Conservation (phyloP, 2,888 invertebrate genomes). For the Urechis unicinctus region DNA sequence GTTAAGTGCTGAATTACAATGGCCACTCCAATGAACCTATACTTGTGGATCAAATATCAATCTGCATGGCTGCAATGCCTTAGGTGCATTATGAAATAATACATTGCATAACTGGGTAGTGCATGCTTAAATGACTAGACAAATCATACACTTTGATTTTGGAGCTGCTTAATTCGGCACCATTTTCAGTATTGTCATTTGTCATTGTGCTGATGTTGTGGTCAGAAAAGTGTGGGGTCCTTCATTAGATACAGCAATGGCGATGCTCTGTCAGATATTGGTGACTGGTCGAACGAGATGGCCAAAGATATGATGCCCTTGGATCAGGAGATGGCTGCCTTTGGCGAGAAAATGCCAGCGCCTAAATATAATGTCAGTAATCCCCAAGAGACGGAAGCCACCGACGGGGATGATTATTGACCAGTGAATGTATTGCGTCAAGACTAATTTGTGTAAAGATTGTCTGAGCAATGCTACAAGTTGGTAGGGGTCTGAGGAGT, state of each 20-base stretch:
- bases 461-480: too few species aligned
- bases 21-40: too few species aligned
- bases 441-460: too few species aligned
- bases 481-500: too few species aligned
- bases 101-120: too few species aligned
- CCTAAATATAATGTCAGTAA: slow-evolving; percentile 11
- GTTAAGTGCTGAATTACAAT: neutral
- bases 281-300: slow-evolving; percentile 45
- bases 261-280: slow-evolving; percentile 22
- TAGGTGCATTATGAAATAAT: too few species aligned
- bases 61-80: too few species aligned
- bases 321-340: slow-evolving; percentile 45
- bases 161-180: too few species aligned
- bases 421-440: neutral
- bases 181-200: neutral
- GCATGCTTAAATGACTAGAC: too few species aligned
- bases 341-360: slow-evolving; percentile 35
- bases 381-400: slow-evolving; percentile 5
- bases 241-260: neutral
- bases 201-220: neutral
- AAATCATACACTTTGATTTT: too few species aligned
- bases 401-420: slow-evolving; percentile 4
- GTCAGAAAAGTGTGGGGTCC: neutral
- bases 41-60: too few species aligned
- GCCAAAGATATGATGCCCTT: slow-evolving; percentile 46